Conservation (phyloP, 2,888 invertebrate genomes). For the Brachyopa scutellaris region DNA sequence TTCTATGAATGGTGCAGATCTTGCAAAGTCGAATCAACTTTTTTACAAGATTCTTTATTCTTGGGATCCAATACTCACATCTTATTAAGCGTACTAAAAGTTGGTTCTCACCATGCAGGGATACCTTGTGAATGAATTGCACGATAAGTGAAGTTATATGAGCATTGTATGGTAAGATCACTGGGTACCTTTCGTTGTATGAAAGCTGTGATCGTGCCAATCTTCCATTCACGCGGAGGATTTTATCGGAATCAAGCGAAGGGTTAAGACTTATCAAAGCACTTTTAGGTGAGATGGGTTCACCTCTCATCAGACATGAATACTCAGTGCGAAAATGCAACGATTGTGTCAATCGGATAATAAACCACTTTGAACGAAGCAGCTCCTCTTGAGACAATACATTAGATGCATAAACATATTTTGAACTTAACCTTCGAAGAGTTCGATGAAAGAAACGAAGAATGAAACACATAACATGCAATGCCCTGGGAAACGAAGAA, state of each 20-base stretch:
- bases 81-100: background rate
- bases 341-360: too few species aligned
- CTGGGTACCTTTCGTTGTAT: conserved; percentile 3
- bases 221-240: conserved; percentile 1
- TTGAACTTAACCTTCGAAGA: background rate
- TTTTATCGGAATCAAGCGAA: background rate
- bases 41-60: background rate
- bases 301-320: too few species aligned
- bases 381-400: background rate
- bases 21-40: conserved; percentile 4
- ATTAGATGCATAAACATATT: background rate
- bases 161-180: conserved; percentile 6
- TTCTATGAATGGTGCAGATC: background rate
- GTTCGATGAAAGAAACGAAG: conserved; percentile 2
- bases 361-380: background rate
- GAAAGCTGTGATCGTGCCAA: background rate
- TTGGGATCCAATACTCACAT: conserved; percentile 16
- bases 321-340: background rate
- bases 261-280: background rate
- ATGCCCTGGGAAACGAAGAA: background rate
- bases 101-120: conserved; percentile 14
- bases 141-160: conserved; percentile 2
- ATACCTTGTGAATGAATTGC: conserved; percentile 12
- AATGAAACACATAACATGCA: background rate
- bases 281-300: background rate